Percentiles rank a stretch among this genome's conserved stretches.
Conservation (phyloP, 2,888 invertebrate genomes). For the Lasioglossum malachurum region DNA sequence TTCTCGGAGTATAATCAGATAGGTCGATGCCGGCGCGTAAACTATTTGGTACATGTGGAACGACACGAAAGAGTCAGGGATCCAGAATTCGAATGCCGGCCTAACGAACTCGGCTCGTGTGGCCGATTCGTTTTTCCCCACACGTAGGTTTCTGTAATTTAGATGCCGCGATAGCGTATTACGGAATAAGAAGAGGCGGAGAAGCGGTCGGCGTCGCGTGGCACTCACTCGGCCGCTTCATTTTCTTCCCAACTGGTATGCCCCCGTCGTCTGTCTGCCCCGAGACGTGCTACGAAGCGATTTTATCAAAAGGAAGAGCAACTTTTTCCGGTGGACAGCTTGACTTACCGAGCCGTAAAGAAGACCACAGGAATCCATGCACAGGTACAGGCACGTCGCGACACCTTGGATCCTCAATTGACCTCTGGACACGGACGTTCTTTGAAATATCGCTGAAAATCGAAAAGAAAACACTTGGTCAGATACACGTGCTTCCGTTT, state of each 20-base stretch:
- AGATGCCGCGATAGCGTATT: slow-evolving; percentile 52
- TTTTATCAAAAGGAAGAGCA: slow-evolving; percentile 58
- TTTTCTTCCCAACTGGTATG: slow-evolving; percentile 42
- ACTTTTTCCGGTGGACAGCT: slow-evolving; percentile 50
- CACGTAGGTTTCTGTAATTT: slow-evolving; percentile 44
- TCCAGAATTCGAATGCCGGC: slow-evolving; percentile 6
- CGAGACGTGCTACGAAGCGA: slow-evolving; percentile 29
- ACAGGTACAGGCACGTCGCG: slow-evolving; percentile 94
- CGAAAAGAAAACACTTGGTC: slow-evolving; percentile 26
- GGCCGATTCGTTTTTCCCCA: slow-evolving; percentile 10
- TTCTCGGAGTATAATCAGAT: background rate
- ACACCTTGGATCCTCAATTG: slow-evolving; percentile 95
- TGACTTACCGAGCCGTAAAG: slow-evolving; percentile 95
- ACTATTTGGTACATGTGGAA: background rate
- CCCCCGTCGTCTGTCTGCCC: slow-evolving; percentile 12
- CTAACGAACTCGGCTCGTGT: background rate
- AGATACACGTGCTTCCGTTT: background rate
- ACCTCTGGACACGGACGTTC: slow-evolving; percentile 90
- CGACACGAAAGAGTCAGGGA: background rate
- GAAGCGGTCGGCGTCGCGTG: slow-evolving; percentile 51
- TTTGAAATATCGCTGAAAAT: slow-evolving; percentile 90
- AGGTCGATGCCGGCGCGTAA: background rate
- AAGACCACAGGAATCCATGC: slow-evolving; percentile 95
- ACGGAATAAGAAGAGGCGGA: slow-evolving; percentile 19
- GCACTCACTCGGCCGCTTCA: slow-evolving; percentile 46